Evolutionary conservation across 1,140 invertebrate genomes (phyloP).

Genomic region (Drosophila mayri): DNA sequence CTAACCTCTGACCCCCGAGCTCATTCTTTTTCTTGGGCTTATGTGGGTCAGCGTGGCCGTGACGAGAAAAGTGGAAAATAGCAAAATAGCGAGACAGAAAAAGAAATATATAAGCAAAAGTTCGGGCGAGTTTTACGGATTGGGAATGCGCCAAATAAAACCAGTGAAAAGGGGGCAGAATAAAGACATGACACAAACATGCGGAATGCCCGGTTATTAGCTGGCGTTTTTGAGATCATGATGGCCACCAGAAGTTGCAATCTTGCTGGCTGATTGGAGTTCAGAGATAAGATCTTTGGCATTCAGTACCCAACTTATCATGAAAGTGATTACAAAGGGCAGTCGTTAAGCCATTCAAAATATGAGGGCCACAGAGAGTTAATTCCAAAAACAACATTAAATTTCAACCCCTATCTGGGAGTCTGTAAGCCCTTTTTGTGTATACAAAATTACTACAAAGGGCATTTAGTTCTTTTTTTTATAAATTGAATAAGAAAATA

Average conservation of each 20-base stretch:
- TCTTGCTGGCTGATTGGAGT: not conserved
- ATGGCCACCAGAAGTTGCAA: constrained; percentile 6
- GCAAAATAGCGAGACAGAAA: constrained; percentile 10
- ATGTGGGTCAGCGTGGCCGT: constrained; percentile 64
- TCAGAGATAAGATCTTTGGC: not conserved
- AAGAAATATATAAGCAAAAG: constrained; percentile 17
- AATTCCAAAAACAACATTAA: not conserved
- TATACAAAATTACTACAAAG: not conserved
- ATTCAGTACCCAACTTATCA: not conserved
- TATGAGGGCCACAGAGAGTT: not conserved
- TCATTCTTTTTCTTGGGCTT: constrained; percentile 27
- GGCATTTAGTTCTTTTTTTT: no score
- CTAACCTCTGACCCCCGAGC: constrained; percentile 7
- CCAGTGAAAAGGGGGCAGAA: constrained; percentile 61
- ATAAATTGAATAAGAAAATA: no score
- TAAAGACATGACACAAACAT: constrained; percentile 69
- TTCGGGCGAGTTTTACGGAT: constrained; percentile 23
- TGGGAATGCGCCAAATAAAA: constrained; percentile 65
- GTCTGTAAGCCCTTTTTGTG: not conserved
- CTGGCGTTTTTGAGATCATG: constrained; percentile 28
- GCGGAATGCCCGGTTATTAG: constrained; percentile 38
- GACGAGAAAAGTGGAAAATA: not conserved
- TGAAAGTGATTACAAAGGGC: not conserved
- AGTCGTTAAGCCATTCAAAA: not conserved
- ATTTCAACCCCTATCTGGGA: not conserved